Conservation (phyloP, 2,797 vertebrate species). For the Poecilia gillii region DNA sequence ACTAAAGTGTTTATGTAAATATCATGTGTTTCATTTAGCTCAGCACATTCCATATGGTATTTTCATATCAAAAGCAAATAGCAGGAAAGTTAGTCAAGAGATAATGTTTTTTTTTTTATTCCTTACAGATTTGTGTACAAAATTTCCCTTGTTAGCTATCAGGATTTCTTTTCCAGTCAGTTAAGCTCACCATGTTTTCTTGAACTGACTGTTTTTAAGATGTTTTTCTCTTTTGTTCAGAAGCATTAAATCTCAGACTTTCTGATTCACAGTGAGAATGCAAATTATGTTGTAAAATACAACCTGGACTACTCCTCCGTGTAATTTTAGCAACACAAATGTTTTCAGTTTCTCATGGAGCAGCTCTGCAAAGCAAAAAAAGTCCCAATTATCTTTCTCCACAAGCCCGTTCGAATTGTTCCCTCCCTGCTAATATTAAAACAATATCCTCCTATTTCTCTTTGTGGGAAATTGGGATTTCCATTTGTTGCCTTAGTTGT, state of each 20-base stretch:
- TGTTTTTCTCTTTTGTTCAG: neutral
- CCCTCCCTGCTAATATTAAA: neutral
- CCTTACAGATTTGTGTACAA: neutral
- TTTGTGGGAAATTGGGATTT: slow-evolving; percentile 1
- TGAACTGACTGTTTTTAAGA: neutral
- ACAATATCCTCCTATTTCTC: neutral
- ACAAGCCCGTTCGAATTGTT: neutral
- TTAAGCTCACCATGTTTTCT: neutral
- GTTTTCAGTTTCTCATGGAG: neutral
- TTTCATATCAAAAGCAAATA: neutral
- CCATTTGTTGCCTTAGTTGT: neutral
- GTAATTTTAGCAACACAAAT: neutral
- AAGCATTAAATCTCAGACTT: neutral
- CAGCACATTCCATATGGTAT: neutral
- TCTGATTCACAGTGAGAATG: neutral
- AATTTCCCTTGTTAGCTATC: neutral
- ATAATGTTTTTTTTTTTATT: neutral
- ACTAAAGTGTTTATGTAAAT: too few relatives aligned
- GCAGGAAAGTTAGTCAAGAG: neutral
- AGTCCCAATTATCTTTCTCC: neutral
- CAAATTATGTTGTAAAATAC: neutral
- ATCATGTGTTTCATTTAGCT: too few relatives aligned
- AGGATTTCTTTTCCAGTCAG: neutral
- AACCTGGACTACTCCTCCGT: neutral
- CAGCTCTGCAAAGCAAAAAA: neutral